Conservation (phyloP, 2,113 vertebrate genomes). For the Brienomyrus longianalis region DNA sequence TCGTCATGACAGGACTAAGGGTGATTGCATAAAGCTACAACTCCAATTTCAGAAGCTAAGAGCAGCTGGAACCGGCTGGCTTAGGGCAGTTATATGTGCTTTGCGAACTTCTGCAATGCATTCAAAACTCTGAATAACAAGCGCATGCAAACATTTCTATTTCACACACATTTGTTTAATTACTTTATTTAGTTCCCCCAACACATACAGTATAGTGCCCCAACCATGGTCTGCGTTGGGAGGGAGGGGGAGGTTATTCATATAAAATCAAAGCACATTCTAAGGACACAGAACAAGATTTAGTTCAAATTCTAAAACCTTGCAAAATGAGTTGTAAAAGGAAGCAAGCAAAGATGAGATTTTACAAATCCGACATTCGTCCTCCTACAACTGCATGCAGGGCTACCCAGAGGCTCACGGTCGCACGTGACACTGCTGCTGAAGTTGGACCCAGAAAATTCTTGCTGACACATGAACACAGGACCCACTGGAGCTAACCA, state of each 20-base stretch:
- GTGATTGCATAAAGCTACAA: not conserved
- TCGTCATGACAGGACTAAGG: not conserved
- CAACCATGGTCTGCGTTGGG: not conserved
- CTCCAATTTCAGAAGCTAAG: not conserved
- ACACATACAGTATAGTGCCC: not conserved
- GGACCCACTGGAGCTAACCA: not conserved
- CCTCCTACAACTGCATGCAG: not conserved
- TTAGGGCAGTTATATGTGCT: not conserved
- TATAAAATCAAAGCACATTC: constrained; percentile 38
- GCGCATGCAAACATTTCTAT: not conserved
- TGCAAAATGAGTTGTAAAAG: constrained; percentile 9
- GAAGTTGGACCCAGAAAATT: not conserved
- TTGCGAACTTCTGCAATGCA: not conserved
- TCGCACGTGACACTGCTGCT: too few relatives aligned
- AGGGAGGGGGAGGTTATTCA: constrained; percentile 21
- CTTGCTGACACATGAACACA: not conserved
- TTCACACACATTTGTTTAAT: not conserved
- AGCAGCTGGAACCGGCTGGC: not conserved
- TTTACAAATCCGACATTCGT: not conserved
- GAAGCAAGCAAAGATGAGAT: constrained; percentile 5
- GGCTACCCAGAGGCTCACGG: not conserved
- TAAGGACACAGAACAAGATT: constrained; percentile 23
- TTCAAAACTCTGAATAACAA: not conserved
- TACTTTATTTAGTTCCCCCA: constrained; percentile 20
- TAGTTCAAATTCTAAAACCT: constrained; percentile 22